Percentiles rank a stretch among this genome's conserved stretches.
phyloP scores from a whole-genome alignment of 2,888 invertebrate genomes.

The Trilocha varians region DNA sequence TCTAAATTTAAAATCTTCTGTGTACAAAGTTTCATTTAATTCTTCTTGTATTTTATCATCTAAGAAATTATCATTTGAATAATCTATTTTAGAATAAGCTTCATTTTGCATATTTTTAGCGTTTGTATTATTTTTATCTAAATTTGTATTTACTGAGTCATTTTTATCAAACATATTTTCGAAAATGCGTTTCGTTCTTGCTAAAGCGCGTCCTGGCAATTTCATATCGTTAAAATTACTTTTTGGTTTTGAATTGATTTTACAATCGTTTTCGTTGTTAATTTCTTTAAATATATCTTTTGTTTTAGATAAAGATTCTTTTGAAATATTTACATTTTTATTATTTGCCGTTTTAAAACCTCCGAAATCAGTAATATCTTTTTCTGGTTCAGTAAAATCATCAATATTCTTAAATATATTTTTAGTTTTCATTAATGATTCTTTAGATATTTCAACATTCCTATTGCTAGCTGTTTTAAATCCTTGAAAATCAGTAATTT shows the following conservation, averaged over 20 bases:
- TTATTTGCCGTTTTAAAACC: slow-evolving; percentile 54
- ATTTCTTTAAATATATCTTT: slow-evolving; percentile 32
- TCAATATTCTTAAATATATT: slow-evolving; percentile 29
- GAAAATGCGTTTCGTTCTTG: slow-evolving; percentile 27
- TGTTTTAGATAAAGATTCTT: slow-evolving; percentile 25
- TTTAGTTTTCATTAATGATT: slow-evolving; percentile 29
- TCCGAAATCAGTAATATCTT: slow-evolving; percentile 11
- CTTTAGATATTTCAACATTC: slow-evolving; percentile 30
- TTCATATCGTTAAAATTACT: slow-evolving; percentile 30
- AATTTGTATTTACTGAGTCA: slow-evolving; percentile 1
- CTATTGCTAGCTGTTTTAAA: slow-evolving; percentile 54
- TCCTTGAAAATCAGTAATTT: slow-evolving; percentile 16
- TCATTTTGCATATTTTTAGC: slow-evolving; percentile 20
- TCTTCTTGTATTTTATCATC: slow-evolving; percentile 11
- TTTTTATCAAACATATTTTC: slow-evolving; percentile 14
- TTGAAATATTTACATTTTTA: slow-evolving; percentile 36
- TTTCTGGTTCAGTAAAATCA: not conserved
- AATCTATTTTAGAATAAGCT: slow-evolving; percentile 41
- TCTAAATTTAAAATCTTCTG: slow-evolving; percentile 47
- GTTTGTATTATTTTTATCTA: slow-evolving; percentile 7
- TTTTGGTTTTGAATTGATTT: slow-evolving; percentile 14
- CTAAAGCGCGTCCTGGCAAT: slow-evolving; percentile 27
- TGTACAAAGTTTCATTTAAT: slow-evolving; percentile 45
- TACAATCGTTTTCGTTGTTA: not conserved
- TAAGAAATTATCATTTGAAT: not conserved